phyloP scores from a whole-genome alignment of 2,797 vertebrate species.

The Eulemur albifrons region DNA sequence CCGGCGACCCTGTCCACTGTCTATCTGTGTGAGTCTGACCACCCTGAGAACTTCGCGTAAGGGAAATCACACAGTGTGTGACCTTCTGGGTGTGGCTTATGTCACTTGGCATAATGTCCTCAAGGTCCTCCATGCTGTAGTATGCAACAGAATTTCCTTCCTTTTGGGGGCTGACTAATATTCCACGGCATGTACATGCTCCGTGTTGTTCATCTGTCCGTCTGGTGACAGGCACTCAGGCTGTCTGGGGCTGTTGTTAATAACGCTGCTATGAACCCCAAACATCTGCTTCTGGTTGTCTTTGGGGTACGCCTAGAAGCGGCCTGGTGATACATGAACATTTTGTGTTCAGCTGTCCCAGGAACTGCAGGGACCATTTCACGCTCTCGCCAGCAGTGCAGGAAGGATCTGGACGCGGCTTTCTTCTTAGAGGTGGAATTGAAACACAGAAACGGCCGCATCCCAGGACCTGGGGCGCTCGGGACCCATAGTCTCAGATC shows the following conservation, averaged over 20 bases:
- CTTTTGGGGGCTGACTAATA: no score
- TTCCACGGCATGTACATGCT: accelerated
- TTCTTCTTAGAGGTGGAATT: not conserved
- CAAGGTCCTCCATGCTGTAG: accelerated
- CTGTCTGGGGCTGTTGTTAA: no score
- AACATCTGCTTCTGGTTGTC: no score
- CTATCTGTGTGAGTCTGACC: accelerated
- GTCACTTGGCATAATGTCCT: not conserved
- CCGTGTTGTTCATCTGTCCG: accelerated
- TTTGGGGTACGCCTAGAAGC: accelerated
- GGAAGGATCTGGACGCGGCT: no score
- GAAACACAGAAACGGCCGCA: not conserved
- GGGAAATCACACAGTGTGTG: accelerated
- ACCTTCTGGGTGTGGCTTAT: not conserved
- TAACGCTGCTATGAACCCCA: accelerated
- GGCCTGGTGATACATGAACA: accelerated
- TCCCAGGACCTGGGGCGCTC: accelerated
- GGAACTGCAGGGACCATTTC: not conserved
- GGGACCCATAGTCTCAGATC: not conserved
- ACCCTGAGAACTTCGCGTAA: accelerated
- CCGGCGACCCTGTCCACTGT: not conserved
- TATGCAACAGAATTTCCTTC: no score
- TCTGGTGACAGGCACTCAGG: accelerated
- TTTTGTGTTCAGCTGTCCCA: not conserved
- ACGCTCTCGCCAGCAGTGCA: accelerated